These are phyloP conservation scores for Callyntrura guangdongensis DNA, from an alignment of 2,888 invertebrate genomes.

Conservation along the genomic window DNA sequence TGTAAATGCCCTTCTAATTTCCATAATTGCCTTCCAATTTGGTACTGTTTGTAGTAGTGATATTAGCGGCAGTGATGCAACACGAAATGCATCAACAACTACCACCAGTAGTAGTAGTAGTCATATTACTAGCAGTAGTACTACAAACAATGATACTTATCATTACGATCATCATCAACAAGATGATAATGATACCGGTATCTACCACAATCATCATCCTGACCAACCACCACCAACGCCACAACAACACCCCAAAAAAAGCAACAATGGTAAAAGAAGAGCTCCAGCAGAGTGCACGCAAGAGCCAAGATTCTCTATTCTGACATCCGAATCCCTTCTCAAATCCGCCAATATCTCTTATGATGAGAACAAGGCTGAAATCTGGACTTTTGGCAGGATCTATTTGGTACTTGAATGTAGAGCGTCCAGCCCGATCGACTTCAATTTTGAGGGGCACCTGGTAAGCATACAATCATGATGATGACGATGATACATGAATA, in stretches of 20 bases:
- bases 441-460: slow-evolving; percentile 79
- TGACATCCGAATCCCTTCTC: slow-evolving; percentile 70
- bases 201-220: neutral
- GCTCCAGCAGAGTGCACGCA: slow-evolving; percentile 77
- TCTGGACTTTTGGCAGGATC: slow-evolving; percentile 78
- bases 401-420: slow-evolving; percentile 75
- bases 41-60: slow-evolving; percentile 54
- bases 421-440: slow-evolving; percentile 76
- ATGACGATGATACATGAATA: slow-evolving; percentile 9
- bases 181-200: slow-evolving; percentile 38
- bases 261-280: slow-evolving; percentile 41
- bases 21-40: slow-evolving; percentile 70
- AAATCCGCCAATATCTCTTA: slow-evolving; percentile 67
- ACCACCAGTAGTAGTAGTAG: neutral
- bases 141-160: slow-evolving; percentile 56
- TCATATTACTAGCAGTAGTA: neutral
- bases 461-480: slow-evolving; percentile 67
- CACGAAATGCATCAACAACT: slow-evolving; percentile 50
- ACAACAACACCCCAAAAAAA: neutral
- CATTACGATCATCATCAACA: slow-evolving; percentile 3
- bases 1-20: slow-evolving; percentile 73
- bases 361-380: slow-evolving; percentile 72
- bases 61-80: slow-evolving; percentile 26
- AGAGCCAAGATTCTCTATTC: slow-evolving; percentile 75
- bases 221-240: neutral